Evolutionary conservation across 2,113 vertebrate species (phyloP), one percentile per base, ranked within the genome.

Genomic region (Sciurus niger): DNA sequence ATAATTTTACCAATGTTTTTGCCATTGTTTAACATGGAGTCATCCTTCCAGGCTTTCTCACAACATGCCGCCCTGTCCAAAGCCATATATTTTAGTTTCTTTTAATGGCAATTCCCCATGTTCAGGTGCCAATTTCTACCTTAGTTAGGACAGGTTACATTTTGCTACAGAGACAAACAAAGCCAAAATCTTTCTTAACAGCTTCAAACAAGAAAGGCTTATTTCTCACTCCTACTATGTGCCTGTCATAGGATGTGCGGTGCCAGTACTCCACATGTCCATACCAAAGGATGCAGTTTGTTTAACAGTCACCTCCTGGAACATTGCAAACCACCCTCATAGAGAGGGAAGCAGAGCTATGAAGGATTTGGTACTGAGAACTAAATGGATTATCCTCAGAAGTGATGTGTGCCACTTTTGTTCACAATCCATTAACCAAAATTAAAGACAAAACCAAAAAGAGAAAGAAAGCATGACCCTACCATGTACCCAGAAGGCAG

Each of bases 131-230:
- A 60, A 60, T 46, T 82, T 85, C 72, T n/a, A 5, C 72, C 37
- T 58, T 67, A 7, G 6, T 89, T 58, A 63, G 74, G 37, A 74
- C 40, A 82, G 30, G 53, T 34, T 60, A 30, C 28, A 12, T 63
- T 90, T 73, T 55, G 24, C 51, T 17, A 10, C 12, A 84, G 40
- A 58, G 91, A 46, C 46, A 86, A 87, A 89, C 16, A 94, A 51
- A 78, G 24, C 6, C 24, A 46, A 67, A 53, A 40, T 90, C 73
- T 85, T 60, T 90, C 73, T 85, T 60, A 88, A 28, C 80, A n/a
- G 2, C 6, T 93, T 91, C 11, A 53, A 87, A 82, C 20, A 46
- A 68, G 24, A 78, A 37, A 73, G 2, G 0, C 25, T 55, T 34
- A 55, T 51, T 95, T 95, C 51, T 77, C 5, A 32, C 2, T 55